These are phyloP conservation scores for Cerceris ruficornis DNA, from an alignment of 2,888 invertebrate genomes.

Conservation along the genomic window DNA sequence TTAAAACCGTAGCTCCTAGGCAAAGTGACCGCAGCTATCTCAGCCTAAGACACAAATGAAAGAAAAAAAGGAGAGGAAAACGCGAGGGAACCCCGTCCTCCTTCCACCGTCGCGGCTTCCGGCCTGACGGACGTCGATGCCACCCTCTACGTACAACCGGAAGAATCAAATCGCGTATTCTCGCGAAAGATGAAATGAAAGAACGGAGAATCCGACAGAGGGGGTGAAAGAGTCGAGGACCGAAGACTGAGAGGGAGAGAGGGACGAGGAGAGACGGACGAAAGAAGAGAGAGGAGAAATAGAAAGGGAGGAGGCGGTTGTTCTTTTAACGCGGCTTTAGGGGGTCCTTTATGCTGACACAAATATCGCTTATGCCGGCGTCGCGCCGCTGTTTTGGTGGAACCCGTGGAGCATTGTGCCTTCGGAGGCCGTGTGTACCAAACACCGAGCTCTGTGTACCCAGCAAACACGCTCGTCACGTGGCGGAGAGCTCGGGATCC, in stretches of 20 bases:
- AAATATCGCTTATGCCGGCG: conserved; percentile 81
- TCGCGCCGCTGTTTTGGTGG: conserved; percentile 80
- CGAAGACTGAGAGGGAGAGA: neutral
- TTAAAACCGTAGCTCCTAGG: too few species aligned
- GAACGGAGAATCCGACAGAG: too few species aligned
- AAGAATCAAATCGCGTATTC: too few species aligned
- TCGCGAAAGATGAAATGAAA: too few species aligned
- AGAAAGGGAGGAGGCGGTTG: conserved; percentile 63
- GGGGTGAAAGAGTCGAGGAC: too few species aligned
- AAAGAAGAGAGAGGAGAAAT: neutral
- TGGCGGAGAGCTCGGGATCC: conserved; percentile 58
- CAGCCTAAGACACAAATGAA: too few species aligned
- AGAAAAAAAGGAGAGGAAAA: too few species aligned
- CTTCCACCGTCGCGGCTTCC: too few species aligned
- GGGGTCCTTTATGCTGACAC: conserved; percentile 80
- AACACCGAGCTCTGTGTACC: conserved; percentile 79
- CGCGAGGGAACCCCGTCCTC: too few species aligned
- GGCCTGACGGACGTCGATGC: too few species aligned
- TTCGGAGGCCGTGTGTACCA: conserved; percentile 75
- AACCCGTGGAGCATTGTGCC: conserved; percentile 80
- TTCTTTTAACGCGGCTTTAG: conserved; percentile 77
- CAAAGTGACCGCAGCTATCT: too few species aligned
- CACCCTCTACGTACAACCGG: too few species aligned
- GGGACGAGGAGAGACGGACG: neutral
- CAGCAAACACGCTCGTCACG: conserved; percentile 80